A percentile compares a stretch with the other conserved stretches of the same genome.
These are phyloP conservation scores for Daktulosphaira vitifoliae DNA, from an alignment of 1,140 invertebrate species.

Conservation along the genomic window DNA sequence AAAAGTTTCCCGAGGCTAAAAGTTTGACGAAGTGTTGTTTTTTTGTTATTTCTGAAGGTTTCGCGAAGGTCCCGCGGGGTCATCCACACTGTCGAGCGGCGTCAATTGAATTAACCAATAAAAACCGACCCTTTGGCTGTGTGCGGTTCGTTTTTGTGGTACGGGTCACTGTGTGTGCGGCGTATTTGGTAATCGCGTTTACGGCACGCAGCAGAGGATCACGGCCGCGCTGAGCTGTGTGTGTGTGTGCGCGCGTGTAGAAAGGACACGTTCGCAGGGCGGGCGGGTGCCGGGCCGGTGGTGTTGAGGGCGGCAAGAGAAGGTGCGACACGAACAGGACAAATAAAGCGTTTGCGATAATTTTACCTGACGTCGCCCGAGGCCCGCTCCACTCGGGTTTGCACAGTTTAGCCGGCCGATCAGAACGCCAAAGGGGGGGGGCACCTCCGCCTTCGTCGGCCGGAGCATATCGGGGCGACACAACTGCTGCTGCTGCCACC, in stretches of 20 bases:
- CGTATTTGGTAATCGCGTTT: conserved; percentile 17
- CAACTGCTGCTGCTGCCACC: too few species aligned
- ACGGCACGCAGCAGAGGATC: not conserved
- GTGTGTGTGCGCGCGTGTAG: not conserved
- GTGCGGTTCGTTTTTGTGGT: not conserved
- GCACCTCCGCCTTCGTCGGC: too few species aligned
- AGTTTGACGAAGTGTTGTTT: conserved; percentile 31
- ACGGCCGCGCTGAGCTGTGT: too few species aligned
- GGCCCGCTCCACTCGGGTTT: not conserved
- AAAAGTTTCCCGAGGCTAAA: conserved; percentile 28
- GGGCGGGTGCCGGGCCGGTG: too few species aligned
- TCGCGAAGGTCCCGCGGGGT: conserved; percentile 22
- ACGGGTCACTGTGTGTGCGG: not conserved
- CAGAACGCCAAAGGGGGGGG: conserved; percentile 24
- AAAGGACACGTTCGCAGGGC: too few species aligned
- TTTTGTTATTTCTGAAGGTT: not conserved
- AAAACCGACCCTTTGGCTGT: conserved; percentile 16
- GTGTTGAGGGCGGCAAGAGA: too few species aligned
- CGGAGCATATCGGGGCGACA: too few species aligned
- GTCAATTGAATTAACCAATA: conserved; percentile 32
- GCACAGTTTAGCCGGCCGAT: conserved; percentile 24
- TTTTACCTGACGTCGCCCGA: conserved; percentile 13
- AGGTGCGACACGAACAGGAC: too few species aligned
- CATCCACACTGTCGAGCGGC: not conserved
- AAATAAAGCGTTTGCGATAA: not conserved